Percentiles rank a stretch among this genome's conserved stretches.
Conservation (phyloP, 1,140 invertebrate species). For the Gonatopus flavifemur region DNA sequence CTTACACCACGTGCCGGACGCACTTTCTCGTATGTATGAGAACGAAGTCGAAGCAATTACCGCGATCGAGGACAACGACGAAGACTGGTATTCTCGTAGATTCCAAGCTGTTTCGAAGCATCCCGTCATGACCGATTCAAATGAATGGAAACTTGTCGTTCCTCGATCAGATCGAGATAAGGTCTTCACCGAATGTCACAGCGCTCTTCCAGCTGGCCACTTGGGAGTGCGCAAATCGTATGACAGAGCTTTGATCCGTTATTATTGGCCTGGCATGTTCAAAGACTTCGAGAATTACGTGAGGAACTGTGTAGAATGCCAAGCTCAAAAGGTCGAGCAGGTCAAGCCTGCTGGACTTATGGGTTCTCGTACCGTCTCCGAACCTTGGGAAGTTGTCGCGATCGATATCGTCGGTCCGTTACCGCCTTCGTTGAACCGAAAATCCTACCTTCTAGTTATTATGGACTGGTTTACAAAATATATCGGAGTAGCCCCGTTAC, state of each 20-base stretch:
- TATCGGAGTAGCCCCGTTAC: constrained; percentile 10
- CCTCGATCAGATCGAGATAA: constrained; percentile 11
- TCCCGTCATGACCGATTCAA: constrained; percentile 4
- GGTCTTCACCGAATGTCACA: constrained; percentile 7
- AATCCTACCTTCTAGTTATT: constrained; percentile 38
- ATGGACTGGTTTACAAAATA: constrained; percentile 43
- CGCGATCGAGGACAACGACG: background rate
- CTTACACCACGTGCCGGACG: too few relatives aligned
- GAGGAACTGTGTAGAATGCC: constrained; percentile 16
- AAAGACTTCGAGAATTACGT: constrained; percentile 26
- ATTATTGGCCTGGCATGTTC: constrained; percentile 20
- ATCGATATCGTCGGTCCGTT: constrained; percentile 39
- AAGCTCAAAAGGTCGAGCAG: constrained; percentile 27
- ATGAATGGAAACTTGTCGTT: too few relatives aligned
- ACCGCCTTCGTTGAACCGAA: constrained; percentile 28
- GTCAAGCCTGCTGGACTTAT: constrained; percentile 28
- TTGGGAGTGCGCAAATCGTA: constrained; percentile 43
- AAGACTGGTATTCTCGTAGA: constrained; percentile 5
- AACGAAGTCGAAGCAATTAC: background rate
- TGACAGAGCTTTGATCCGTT: background rate
- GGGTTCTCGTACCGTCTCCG: constrained; percentile 10
- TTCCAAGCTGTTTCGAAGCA: background rate
- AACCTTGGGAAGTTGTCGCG: constrained; percentile 31
- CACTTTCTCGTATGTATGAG: constrained; percentile 15
- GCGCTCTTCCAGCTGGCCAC: constrained; percentile 40